These are phyloP conservation scores for Elgonia sp. DNA, from an alignment of 2,888 invertebrate species.

Conservation along the genomic window DNA sequence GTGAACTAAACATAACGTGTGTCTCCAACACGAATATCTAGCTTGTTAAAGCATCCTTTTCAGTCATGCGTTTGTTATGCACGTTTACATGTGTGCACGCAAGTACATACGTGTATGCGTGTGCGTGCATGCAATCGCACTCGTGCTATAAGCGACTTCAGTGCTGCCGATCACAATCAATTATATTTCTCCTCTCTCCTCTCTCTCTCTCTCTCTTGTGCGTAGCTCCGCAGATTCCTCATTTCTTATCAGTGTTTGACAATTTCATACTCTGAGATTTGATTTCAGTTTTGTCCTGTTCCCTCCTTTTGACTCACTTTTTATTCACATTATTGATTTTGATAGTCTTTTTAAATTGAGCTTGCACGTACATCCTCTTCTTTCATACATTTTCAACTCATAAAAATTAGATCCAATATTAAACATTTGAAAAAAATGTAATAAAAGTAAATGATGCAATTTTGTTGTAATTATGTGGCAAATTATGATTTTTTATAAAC, in stretches of 20 bases:
- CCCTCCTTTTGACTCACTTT: too few species aligned
- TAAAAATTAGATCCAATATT: too few species aligned
- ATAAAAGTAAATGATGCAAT: too few species aligned
- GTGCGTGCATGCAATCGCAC: constrained; percentile 63
- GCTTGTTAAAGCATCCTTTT: constrained; percentile 72
- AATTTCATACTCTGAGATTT: too few species aligned
- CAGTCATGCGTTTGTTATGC: constrained; percentile 70
- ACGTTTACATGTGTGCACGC: constrained; percentile 47
- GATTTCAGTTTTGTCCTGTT: too few species aligned
- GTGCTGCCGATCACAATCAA: constrained; percentile 66
- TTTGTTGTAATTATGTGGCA: too few species aligned
- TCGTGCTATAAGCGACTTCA: constrained; percentile 62
- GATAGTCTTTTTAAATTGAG: too few species aligned
- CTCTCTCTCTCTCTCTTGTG: not conserved
- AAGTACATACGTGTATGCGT: constrained; percentile 18
- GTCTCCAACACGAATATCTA: constrained; percentile 58
- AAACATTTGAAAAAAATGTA: too few species aligned
- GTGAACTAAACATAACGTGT: constrained; percentile 39
- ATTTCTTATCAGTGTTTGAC: constrained; percentile 61
- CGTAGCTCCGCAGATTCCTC: constrained; percentile 39
- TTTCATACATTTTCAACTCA: too few species aligned
- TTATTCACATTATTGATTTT: too few species aligned
- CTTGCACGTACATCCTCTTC: too few species aligned
- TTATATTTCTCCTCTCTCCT: constrained; percentile 49
- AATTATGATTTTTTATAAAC: too few species aligned